Percentiles rank a stretch among this genome's conserved stretches.
phyloP scores from a whole-genome alignment of 2,113 vertebrate species.

The Sceloporus undulatus region DNA sequence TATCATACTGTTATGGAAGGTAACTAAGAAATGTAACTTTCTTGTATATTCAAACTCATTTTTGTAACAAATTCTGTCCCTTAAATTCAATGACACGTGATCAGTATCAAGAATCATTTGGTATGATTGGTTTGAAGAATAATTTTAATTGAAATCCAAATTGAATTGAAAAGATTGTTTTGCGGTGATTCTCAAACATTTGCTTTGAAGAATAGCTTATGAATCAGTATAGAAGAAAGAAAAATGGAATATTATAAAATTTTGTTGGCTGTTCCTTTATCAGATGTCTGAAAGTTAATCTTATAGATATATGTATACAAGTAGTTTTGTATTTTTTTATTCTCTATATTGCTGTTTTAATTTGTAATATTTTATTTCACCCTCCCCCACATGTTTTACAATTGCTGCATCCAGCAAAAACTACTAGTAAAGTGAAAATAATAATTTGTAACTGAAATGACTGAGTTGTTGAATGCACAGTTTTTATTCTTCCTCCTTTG shows the following conservation, averaged over 20 bases:
- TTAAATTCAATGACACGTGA: not conserved
- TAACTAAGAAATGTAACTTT: not conserved
- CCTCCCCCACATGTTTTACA: not conserved
- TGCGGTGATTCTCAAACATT: not conserved
- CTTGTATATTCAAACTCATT: not conserved
- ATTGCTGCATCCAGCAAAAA: not conserved
- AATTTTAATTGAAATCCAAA: not conserved
- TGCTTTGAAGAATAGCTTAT: not conserved
- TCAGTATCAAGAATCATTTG: not conserved
- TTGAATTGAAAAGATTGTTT: not conserved
- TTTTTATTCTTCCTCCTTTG: not conserved
- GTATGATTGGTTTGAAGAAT: constrained; percentile 10
- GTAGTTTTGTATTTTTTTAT: not conserved
- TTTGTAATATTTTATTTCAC: not conserved
- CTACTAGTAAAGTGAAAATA: not conserved
- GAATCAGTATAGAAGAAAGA: not conserved
- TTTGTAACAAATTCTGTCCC: not conserved
- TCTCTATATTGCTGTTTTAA: not conserved
- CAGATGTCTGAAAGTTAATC: not conserved
- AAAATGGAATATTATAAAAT: not conserved
- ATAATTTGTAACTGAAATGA: not conserved
- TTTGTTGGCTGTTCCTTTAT: not conserved
- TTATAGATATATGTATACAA: not conserved
- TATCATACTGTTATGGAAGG: not conserved
- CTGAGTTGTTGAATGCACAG: accelerated